phyloP scores from a whole-genome alignment of 2,888 invertebrate genomes.

The Dicyrtoma fusca region DNA sequence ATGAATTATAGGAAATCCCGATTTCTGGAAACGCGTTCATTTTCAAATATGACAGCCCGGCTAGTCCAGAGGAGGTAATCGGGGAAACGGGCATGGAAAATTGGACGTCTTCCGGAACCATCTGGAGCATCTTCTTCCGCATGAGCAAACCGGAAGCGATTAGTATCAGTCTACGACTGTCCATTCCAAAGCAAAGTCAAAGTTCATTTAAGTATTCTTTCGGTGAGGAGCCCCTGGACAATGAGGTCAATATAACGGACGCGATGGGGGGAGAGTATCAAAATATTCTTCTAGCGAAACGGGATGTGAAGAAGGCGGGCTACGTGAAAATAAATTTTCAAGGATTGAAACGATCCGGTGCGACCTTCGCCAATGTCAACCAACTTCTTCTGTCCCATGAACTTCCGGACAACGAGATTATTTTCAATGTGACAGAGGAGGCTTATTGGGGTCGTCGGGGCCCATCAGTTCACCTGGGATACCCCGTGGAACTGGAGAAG shows the following conservation, averaged over 20 bases:
- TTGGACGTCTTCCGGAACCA: constrained; percentile 36
- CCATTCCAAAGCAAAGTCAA: constrained; percentile 35
- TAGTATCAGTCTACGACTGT: constrained; percentile 1
- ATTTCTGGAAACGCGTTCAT: not conserved
- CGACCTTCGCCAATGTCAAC: constrained; percentile 32
- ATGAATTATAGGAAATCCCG: not conserved
- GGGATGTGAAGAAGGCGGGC: constrained; percentile 35
- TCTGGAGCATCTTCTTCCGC: constrained; percentile 43
- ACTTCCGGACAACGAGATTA: constrained; percentile 11
- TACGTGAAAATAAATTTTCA: constrained; percentile 46
- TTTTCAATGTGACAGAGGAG: constrained; percentile 39
- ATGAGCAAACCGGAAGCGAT: constrained; percentile 35
- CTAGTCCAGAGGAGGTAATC: not conserved
- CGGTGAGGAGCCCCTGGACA: not conserved
- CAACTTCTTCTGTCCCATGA: constrained; percentile 33
- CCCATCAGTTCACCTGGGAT: constrained; percentile 51
- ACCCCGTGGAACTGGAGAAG: constrained; percentile 13
- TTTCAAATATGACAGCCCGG: not conserved
- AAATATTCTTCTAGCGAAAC: constrained; percentile 42
- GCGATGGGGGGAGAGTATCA: constrained; percentile 41
- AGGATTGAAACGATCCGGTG: constrained; percentile 36
- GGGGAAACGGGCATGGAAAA: constrained; percentile 41
- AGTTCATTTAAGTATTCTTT: constrained; percentile 34
- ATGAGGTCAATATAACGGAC: constrained; percentile 14
- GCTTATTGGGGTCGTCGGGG: constrained; percentile 52